Conservation (phyloP, 1,140 invertebrate genomes). For the Ceratoteleas bidentatus region DNA sequence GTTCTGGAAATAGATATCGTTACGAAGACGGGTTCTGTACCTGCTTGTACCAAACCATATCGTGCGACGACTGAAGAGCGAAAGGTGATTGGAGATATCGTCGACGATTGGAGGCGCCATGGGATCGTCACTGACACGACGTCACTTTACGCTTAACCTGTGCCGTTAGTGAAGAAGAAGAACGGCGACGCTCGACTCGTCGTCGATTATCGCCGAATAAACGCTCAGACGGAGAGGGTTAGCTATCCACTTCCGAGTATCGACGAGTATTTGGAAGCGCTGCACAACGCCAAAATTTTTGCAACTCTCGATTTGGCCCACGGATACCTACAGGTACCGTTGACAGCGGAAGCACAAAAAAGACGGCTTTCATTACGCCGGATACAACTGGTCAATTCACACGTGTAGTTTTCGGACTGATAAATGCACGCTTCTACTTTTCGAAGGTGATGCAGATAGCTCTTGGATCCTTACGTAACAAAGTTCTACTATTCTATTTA, state of each 20-base stretch:
- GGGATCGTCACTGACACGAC: not conserved
- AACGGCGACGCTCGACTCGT: not conserved
- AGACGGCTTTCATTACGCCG: not conserved
- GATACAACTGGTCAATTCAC: constrained; percentile 7
- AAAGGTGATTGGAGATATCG: not conserved
- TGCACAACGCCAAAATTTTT: not conserved
- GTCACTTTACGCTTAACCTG: not conserved
- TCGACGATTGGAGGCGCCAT: not conserved
- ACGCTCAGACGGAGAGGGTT: not conserved
- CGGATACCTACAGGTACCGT: not conserved
- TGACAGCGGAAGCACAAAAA: not conserved
- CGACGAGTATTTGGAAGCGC: not conserved
- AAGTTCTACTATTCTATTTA: constrained; percentile 63
- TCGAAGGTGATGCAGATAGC: constrained; percentile 20
- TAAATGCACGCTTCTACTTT: constrained; percentile 22
- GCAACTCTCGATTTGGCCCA: not conserved
- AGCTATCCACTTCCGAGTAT: not conserved
- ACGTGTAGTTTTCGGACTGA: not conserved
- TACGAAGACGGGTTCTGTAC: not conserved
- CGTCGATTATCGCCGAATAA: not conserved
- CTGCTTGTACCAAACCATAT: not conserved
- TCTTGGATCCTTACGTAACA: constrained; percentile 25
- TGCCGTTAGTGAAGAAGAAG: not conserved
- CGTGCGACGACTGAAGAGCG: not conserved
- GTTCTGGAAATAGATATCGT: not conserved